Percentiles rank a stretch among this genome's conserved stretches.
These are phyloP conservation scores for Ailurus styani DNA, from an alignment of 2,113 vertebrate species.

Conservation along the genomic window DNA sequence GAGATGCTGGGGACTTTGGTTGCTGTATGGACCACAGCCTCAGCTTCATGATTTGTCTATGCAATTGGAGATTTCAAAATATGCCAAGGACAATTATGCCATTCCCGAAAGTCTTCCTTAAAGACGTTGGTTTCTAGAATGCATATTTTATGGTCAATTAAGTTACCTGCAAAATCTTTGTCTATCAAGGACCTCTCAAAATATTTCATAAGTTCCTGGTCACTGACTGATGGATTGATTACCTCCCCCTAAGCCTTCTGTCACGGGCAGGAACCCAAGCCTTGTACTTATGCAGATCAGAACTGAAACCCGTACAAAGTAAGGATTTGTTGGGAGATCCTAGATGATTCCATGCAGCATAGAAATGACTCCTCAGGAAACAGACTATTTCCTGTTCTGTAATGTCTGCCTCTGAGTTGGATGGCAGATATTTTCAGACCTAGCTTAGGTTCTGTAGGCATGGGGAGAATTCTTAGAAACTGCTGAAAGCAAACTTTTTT, in stretches of 20 bases:
- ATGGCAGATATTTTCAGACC: not conserved
- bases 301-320: not conserved
- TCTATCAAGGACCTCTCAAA: not conserved
- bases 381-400: not conserved
- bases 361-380: not conserved
- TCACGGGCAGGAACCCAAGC: not conserved
- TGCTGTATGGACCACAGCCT: not conserved
- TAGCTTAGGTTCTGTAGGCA: not conserved
- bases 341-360: not conserved
- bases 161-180: not conserved
- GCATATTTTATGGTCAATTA: not conserved
- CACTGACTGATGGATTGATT: not conserved
- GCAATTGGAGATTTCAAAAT: not conserved
- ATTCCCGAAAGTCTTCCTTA: not conserved
- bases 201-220: not conserved
- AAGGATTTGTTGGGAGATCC: not conserved
- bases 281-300: not conserved
- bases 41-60: not conserved
- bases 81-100: not conserved
- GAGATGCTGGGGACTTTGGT: not conserved
- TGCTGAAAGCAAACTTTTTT: not conserved
- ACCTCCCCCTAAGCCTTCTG: not conserved
- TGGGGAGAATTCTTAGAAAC: constrained; percentile 24
- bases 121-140: not conserved
- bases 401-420: not conserved